A percentile compares a stretch with the other conserved stretches of the same genome.
Evolutionary conservation across 2,888 invertebrate genomes (phyloP).

Genomic region (Megalurothrips usitatus): DNA sequence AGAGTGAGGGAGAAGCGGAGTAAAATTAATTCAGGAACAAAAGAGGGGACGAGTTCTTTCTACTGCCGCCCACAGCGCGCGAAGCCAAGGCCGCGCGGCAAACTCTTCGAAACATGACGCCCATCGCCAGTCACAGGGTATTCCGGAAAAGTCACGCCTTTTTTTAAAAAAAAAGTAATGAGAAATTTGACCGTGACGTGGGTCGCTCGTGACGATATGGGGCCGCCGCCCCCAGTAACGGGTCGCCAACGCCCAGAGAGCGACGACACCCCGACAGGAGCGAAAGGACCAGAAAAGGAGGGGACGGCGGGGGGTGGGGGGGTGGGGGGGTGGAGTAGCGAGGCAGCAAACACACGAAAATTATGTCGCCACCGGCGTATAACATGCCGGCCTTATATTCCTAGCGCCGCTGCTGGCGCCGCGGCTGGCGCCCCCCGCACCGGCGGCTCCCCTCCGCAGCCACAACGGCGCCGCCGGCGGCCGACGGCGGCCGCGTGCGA

Average conservation of each 20-base stretch:
- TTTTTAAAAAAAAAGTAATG: too few species aligned
- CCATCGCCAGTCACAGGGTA: too few species aligned
- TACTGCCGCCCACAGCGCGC: neutral
- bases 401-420: neutral
- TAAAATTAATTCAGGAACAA: neutral
- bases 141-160: too few species aligned
- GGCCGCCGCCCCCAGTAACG: too few species aligned
- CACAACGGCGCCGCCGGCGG: neutral
- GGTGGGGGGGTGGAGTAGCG: neutral
- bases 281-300: too few species aligned
- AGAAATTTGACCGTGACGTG: too few species aligned
- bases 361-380: neutral
- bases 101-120: too few species aligned
- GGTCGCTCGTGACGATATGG: too few species aligned
- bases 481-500: neutral
- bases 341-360: constrained; percentile 3
- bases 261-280: too few species aligned
- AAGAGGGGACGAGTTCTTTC: neutral
- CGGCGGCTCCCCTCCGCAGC: neutral
- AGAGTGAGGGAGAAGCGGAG: neutral
- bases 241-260: too few species aligned
- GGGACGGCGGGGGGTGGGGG: neutral
- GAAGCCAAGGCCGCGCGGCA: neutral
- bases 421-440: neutral
- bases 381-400: too few species aligned